Conservation (phyloP, 1,140 invertebrate genomes). For the Papilio dardanus region DNA sequence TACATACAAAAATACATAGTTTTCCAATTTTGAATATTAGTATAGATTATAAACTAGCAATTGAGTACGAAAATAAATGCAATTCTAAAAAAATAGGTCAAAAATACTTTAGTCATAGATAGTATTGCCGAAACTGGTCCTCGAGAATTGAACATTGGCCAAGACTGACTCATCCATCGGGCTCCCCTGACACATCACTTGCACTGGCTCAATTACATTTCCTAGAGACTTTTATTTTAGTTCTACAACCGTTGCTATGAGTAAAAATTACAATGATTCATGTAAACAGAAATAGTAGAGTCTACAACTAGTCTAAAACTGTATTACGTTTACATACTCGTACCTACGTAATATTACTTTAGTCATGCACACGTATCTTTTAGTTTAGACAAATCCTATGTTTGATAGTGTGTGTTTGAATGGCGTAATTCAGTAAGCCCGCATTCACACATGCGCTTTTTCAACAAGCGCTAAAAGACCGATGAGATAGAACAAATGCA, state of each 20-base stretch:
- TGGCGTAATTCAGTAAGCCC: too few species aligned
- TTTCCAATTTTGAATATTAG: too few species aligned
- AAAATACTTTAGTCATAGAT: conserved; percentile 29
- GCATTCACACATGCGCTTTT: too few species aligned
- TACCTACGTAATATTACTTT: not conserved
- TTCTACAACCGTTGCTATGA: conserved; percentile 11
- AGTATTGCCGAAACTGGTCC: conserved; percentile 14
- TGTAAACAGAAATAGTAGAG: not conserved
- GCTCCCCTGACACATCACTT: conserved; percentile 27
- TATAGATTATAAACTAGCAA: too few species aligned
- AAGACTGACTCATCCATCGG: conserved; percentile 28
- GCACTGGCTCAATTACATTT: conserved; percentile 3
- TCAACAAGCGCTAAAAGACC: too few species aligned
- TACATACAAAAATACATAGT: too few species aligned
- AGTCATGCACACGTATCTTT: not conserved
- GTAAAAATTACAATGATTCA: not conserved
- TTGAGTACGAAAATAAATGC: not conserved
- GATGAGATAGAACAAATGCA: too few species aligned
- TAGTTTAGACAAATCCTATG: not conserved
- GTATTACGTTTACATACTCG: not conserved
- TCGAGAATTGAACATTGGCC: conserved; percentile 22
- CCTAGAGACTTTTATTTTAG: not conserved
- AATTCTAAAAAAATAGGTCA: conserved; percentile 2
- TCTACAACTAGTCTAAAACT: not conserved
- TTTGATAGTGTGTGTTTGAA: too few species aligned